These are phyloP conservation scores for Monochamus alternatus DNA, from an alignment of 2,888 invertebrate genomes.

Conservation along the genomic window DNA sequence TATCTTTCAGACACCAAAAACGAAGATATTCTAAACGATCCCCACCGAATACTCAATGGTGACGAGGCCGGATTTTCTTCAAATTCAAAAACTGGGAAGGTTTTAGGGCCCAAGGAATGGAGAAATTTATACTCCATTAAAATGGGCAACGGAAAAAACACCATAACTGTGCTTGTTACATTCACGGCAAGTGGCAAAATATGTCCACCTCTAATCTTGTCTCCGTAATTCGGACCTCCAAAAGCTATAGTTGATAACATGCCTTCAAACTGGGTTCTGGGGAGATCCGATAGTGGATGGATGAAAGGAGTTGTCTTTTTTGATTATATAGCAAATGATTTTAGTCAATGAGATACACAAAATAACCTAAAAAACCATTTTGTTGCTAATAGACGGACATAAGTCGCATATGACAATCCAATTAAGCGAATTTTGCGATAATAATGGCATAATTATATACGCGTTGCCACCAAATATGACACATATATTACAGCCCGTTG, in stretches of 20 bases:
- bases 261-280: conserved; percentile 48
- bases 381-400: conserved; percentile 46
- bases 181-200: conserved; percentile 48
- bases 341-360: conserved; percentile 37
- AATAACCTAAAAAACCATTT: conserved; percentile 45
- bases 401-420: conserved; percentile 44
- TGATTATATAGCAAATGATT: conserved; percentile 46
- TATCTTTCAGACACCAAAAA: conserved; percentile 43
- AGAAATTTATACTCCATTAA: conserved; percentile 56
- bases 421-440: conserved; percentile 42
- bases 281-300: conserved; percentile 55
- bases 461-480: conserved; percentile 45
- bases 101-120: conserved; percentile 49
- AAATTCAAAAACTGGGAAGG: conserved; percentile 52
- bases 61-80: conserved; percentile 63
- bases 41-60: conserved; percentile 59
- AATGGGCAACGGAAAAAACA: conserved; percentile 58
- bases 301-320: conserved; percentile 49
- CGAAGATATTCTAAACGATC: background rate
- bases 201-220: conserved; percentile 46
- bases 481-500: conserved; percentile 55
- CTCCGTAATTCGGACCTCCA: conserved; percentile 51
- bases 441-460: conserved; percentile 41
- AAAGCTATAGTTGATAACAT: conserved; percentile 46
- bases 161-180: conserved; percentile 56